phyloP scores from a whole-genome alignment of 2,113 vertebrate species.

The Oceanodroma tethys region DNA sequence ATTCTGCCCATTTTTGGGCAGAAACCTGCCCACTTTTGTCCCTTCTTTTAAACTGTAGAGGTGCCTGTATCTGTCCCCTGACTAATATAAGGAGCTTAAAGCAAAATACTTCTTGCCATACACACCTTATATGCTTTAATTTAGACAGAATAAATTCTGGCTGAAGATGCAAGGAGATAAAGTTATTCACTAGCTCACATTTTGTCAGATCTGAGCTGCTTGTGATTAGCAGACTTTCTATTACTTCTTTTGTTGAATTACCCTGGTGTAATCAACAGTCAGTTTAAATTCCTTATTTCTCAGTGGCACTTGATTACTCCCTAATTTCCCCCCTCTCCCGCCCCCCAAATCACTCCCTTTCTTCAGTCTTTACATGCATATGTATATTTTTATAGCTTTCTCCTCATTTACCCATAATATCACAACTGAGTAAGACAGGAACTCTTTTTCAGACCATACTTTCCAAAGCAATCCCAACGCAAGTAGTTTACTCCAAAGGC shows the following conservation, averaged over 20 bases:
- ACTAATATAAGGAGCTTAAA: not conserved
- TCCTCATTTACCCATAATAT: not conserved
- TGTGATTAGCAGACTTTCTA: not conserved
- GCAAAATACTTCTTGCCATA: not conserved
- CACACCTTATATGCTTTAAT: not conserved
- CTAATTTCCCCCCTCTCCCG: not conserved
- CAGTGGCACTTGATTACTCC: not conserved
- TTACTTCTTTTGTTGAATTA: not conserved
- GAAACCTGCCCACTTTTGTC: not conserved
- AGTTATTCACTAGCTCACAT: not conserved
- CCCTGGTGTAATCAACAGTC: not conserved
- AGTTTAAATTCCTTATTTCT: not conserved
- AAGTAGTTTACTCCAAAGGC: not conserved
- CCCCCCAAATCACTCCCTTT: not conserved
- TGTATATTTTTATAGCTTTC: not conserved
- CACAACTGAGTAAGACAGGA: not conserved
- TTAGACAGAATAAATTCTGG: not conserved
- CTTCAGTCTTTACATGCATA: not conserved
- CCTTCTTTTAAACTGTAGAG: not conserved
- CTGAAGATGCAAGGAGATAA: not conserved
- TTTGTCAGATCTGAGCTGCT: not conserved
- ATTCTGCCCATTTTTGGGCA: not conserved
- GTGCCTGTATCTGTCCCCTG: not conserved
- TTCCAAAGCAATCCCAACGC: not conserved
- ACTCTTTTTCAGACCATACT: not conserved